Percentiles rank a stretch among this genome's conserved stretches.
Evolutionary conservation across 2,113 vertebrate genomes (phyloP).

Genomic region (Pelmatolapia mariae): DNA sequence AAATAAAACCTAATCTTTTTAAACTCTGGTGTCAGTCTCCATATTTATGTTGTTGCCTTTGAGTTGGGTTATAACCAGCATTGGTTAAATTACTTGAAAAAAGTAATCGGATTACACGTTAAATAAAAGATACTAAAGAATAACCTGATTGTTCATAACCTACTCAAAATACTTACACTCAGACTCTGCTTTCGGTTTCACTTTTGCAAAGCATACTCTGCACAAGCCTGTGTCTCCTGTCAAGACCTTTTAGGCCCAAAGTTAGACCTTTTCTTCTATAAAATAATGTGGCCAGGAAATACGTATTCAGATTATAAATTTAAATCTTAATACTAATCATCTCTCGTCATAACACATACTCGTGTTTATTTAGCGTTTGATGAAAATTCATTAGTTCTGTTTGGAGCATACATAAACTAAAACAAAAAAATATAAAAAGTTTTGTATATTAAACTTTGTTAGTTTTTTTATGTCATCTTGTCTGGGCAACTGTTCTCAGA

Average conservation of each 20-base stretch:
- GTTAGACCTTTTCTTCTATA: too few relatives aligned
- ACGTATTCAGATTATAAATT: too few relatives aligned
- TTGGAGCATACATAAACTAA: not conserved
- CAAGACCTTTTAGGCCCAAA: too few relatives aligned
- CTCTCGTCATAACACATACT: not conserved
- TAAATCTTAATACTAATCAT: too few relatives aligned
- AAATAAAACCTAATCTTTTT: not conserved
- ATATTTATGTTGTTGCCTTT: not conserved
- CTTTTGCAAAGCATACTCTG: too few relatives aligned
- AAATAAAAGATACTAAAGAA: too few relatives aligned
- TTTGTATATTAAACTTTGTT: not conserved
- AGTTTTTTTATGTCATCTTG: not conserved
- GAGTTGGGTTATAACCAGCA: not conserved
- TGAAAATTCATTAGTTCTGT: not conserved
- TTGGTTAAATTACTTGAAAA: not conserved
- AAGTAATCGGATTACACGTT: not conserved
- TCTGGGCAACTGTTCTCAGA: not conserved
- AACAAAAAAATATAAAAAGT: not conserved
- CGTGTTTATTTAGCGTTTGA: accelerated
- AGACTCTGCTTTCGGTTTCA: too few relatives aligned
- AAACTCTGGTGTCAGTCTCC: not conserved
- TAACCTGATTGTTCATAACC: too few relatives aligned
- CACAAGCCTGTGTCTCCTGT: too few relatives aligned
- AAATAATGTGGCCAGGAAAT: too few relatives aligned
- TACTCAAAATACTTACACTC: too few relatives aligned